Evolutionary conservation across 2,888 invertebrate species (phyloP), one percentile per base, ranked within the genome.

Genomic region (Megamerina dolium): DNA sequence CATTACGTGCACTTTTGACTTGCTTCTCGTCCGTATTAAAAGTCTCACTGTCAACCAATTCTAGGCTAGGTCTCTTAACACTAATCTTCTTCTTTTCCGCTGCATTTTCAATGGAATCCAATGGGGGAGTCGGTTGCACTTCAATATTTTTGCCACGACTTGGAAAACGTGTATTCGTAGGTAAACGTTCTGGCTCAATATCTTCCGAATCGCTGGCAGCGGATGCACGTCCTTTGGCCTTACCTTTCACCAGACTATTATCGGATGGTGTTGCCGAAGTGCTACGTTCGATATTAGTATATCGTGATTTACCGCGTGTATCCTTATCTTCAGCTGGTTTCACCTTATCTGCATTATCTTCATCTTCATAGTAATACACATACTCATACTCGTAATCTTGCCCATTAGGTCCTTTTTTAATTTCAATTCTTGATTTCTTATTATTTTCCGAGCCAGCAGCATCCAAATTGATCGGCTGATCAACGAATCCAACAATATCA

Each of bases 311-410:
- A 74, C 70, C 70, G 9, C 69, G 62, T 2, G 75, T 73, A 74
- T 76, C 21, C 75, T 70, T 43, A n/a, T 50, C 47, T 4, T 43
- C 77, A 73, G 38, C 75, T 66, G 59, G 73, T 37, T 67, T 69
- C 27, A 50, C 55, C 46, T 49, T 48, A n/a, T 4, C 56, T 27
- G 52, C 55, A 6, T 53, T 76, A 36, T 80, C 81, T 16, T 85
- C 86, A 4, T 87, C 87, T 52, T 89, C 89, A 59, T 91, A 91
- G 63, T 91, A 91, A 62, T 91, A 91, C 19, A 91, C 86, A 63
- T 91, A 91, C 65, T 91, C 91, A 61, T 90, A 91, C 67, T 91
- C 91, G 61, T 90, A 90, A 62, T 91, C 90, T 67, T 89, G 85
- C 2, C 90, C 90, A 60, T 90, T 89, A 2, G 88, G 87, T 12